phyloP scores from a whole-genome alignment of 2,888 invertebrate species.

The Linyphia triangularis region DNA sequence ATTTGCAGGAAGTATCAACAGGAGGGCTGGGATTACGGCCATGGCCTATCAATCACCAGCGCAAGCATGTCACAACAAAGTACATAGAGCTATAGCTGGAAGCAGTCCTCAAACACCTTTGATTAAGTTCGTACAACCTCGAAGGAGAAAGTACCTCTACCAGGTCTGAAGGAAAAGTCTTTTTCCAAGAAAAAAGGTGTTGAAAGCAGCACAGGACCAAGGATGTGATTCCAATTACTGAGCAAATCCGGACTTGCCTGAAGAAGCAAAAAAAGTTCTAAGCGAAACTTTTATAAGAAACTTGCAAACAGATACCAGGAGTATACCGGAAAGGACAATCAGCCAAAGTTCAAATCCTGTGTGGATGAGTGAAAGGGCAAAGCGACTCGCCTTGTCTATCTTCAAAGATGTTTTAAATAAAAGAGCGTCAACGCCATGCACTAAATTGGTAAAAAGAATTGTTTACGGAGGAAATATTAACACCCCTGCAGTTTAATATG shows the following conservation, averaged over 20 bases:
- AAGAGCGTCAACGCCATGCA: background rate
- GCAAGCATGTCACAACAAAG: background rate
- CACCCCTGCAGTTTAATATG: conserved; percentile 5
- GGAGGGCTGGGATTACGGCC: background rate
- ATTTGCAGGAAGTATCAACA: background rate
- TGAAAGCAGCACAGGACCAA: background rate
- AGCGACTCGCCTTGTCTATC: background rate
- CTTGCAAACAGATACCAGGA: background rate
- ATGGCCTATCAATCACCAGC: background rate
- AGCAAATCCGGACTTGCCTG: background rate
- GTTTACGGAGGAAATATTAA: background rate
- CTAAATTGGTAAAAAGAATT: background rate
- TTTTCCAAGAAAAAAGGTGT: background rate
- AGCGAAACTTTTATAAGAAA: background rate
- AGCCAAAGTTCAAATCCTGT: background rate
- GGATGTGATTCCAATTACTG: background rate
- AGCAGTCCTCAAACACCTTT: background rate
- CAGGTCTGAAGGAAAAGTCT: background rate
- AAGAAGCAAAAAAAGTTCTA: background rate
- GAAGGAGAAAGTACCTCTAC: background rate
- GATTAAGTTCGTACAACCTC: background rate
- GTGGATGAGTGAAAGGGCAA: background rate
- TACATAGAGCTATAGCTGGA: background rate
- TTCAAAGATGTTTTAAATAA: background rate
- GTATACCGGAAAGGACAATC: background rate